Evolutionary conservation across 2,888 invertebrate genomes (phyloP).

Genomic region (Aradus depressus): DNA sequence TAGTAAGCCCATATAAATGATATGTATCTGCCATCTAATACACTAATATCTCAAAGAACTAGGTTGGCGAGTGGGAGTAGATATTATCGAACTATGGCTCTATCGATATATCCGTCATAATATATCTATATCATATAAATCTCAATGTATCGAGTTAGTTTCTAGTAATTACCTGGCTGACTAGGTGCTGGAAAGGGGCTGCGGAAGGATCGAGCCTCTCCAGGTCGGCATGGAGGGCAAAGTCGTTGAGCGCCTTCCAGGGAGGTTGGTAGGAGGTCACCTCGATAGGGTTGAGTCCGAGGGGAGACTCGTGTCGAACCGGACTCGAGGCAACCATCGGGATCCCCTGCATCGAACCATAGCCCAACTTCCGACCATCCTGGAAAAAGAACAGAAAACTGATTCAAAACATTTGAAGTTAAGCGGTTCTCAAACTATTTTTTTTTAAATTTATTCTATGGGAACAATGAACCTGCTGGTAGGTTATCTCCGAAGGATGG

Average conservation of each 20-base stretch:
- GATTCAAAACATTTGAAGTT: too few relatives aligned
- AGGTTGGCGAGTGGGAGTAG: too few relatives aligned
- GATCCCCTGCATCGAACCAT: conserved; percentile 91
- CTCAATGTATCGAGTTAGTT: not conserved
- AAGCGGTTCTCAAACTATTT: too few relatives aligned
- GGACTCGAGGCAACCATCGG: conserved; percentile 96
- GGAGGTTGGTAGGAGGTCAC: conserved; percentile 90
- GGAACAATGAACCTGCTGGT: too few relatives aligned
- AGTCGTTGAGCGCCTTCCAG: conserved; percentile 94
- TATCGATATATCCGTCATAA: too few relatives aligned
- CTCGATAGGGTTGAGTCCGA: conserved; percentile 78
- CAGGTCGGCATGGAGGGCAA: conserved; percentile 87
- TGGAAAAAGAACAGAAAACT: conserved; percentile 39
- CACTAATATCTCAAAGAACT: too few relatives aligned
- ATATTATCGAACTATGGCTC: too few relatives aligned
- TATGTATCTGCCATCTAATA: too few relatives aligned
- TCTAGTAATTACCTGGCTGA: conserved; percentile 64
- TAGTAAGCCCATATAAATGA: too few relatives aligned
- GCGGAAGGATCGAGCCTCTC: conserved; percentile 74
- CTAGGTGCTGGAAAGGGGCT: conserved; percentile 91
- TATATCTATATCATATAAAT: too few relatives aligned
- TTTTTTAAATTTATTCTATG: too few relatives aligned
- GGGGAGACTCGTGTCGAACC: conserved; percentile 76
- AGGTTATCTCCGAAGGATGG: too few relatives aligned
- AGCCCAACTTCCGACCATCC: conserved; percentile 90